Evolutionary conservation across 2,888 invertebrate species (phyloP).

Genomic region (Cryptus armator): DNA sequence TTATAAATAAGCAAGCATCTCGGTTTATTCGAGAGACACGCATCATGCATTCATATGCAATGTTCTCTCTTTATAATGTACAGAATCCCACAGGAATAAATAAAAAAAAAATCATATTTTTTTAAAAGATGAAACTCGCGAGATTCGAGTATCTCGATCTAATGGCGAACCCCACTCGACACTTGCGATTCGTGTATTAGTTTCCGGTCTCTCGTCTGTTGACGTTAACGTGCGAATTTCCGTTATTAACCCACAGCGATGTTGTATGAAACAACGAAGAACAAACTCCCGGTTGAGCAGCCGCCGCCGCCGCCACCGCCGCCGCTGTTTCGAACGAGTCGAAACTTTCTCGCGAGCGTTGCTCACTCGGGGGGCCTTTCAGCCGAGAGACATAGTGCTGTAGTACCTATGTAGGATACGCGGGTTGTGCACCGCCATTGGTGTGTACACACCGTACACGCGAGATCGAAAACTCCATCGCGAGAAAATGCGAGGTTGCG

Average conservation of each 20-base stretch:
- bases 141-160: constrained; percentile 9
- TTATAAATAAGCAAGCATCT: constrained; percentile 52
- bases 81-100: not conserved
- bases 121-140: constrained; percentile 10
- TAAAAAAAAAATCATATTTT: not conserved
- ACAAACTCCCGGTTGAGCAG: constrained; percentile 30
- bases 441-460: constrained; percentile 16
- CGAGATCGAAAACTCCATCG: constrained; percentile 61
- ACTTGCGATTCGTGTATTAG: constrained; percentile 13
- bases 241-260: not conserved
- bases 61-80: not conserved
- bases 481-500: constrained; percentile 53
- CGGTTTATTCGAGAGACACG: constrained; percentile 19
- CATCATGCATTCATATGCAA: not conserved
- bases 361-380: constrained; percentile 36
- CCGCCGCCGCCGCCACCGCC: constrained; percentile 19
- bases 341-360: constrained; percentile 61
- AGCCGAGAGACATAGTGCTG: constrained; percentile 37
- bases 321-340: constrained; percentile 46
- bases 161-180: constrained; percentile 13
- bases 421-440: constrained; percentile 9
- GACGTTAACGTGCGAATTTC: constrained; percentile 49
- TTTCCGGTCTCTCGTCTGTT: constrained; percentile 31
- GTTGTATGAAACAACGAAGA: constrained; percentile 21
- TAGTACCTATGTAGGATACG: not conserved